These are phyloP conservation scores for Falcaria lacertinaria DNA, from an alignment of 2,888 invertebrate genomes.

Conservation along the genomic window DNA sequence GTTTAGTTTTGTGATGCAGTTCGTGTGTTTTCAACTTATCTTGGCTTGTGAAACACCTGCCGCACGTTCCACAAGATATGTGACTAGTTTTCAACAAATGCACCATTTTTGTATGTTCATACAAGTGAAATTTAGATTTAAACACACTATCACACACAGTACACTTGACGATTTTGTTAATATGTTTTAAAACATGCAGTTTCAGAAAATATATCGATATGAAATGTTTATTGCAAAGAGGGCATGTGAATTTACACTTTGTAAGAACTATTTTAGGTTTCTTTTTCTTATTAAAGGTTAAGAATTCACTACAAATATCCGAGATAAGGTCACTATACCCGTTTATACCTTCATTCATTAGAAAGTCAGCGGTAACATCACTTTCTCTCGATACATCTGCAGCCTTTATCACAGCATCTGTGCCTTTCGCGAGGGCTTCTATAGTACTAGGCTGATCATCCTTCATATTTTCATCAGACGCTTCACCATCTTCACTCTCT, in stretches of 20 bases:
- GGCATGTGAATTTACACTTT: constrained; percentile 46
- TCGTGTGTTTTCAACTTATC: constrained; percentile 39
- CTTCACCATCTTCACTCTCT: constrained; percentile 33
- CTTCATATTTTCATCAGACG: not conserved
- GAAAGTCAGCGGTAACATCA: not conserved
- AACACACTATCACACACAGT: constrained; percentile 37
- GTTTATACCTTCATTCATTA: not conserved
- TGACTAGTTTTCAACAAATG: constrained; percentile 39
- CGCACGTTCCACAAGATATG: constrained; percentile 44
- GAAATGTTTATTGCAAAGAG: constrained; percentile 57
- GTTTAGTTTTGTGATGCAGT: constrained; percentile 36
- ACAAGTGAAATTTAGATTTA: constrained; percentile 51
- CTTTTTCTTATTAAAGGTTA: constrained; percentile 53
- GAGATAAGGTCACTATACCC: not conserved
- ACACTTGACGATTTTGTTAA: constrained; percentile 37
- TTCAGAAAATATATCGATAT: constrained; percentile 62
- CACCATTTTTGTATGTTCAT: constrained; percentile 56
- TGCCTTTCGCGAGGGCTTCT: constrained; percentile 3
- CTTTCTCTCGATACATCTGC: not conserved
- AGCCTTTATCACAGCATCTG: constrained; percentile 1
- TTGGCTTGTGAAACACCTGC: constrained; percentile 35
- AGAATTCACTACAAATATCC: constrained; percentile 50
- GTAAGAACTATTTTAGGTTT: constrained; percentile 15
- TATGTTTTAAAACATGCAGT: constrained; percentile 53
- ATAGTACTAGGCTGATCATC: constrained; percentile 17